These are phyloP conservation scores for Boleophthalmus pectinirostris DNA, from an alignment of 2,113 vertebrate species.

Conservation along the genomic window DNA sequence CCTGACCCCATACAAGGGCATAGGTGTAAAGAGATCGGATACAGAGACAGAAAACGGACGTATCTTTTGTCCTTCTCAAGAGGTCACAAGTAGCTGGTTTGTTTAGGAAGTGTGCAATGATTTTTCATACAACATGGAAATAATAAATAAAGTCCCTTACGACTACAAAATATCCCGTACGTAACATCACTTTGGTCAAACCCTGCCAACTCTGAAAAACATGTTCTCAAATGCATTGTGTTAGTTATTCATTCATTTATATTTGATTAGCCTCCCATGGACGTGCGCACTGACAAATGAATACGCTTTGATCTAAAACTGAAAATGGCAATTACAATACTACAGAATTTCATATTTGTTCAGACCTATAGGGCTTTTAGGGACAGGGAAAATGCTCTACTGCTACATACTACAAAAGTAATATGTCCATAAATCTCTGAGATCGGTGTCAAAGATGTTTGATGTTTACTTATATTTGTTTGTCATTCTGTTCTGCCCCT, in stretches of 20 bases:
- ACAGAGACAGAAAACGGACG: constrained; percentile 44
- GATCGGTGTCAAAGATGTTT: too few species aligned
- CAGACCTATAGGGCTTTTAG: too few species aligned
- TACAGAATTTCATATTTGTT: neutral
- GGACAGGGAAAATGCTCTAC: too few species aligned
- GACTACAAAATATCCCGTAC: neutral
- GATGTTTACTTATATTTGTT: neutral
- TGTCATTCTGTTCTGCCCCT: constrained; percentile 4
- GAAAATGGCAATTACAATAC: too few species aligned
- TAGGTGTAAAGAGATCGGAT: constrained; percentile 56
- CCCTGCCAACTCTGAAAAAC: neutral
- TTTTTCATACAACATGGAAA: neutral
- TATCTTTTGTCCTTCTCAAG: constrained; percentile 46
- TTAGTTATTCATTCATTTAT: neutral
- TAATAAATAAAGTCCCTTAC: neutral
- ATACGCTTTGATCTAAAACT: too few species aligned
- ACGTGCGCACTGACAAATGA: too few species aligned
- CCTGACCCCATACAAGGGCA: constrained; percentile 49
- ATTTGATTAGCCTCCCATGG: neutral
- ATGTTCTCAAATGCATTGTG: neutral
- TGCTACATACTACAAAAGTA: too few species aligned
- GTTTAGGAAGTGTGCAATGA: neutral
- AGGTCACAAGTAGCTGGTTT: neutral
- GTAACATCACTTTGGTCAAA: neutral
- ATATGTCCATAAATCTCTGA: too few species aligned